Evolutionary conservation across 2,113 vertebrate genomes (phyloP).

Genomic region (Indri indri): DNA sequence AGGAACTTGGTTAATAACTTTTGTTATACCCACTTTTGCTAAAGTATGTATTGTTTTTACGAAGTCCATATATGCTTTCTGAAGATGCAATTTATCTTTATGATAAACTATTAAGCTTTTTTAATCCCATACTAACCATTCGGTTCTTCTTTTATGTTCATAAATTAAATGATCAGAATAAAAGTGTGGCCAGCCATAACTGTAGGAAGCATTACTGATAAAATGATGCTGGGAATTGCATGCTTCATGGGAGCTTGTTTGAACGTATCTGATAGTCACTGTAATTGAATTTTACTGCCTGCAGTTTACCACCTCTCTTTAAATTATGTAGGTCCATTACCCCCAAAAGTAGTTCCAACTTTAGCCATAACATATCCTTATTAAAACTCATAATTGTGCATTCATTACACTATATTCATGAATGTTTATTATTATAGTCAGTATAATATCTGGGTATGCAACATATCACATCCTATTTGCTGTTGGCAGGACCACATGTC

Average conservation of each 20-base stretch:
- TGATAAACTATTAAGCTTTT: slow-evolving; percentile 71
- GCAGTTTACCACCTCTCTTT: slow-evolving; percentile 56
- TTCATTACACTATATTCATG: slow-evolving; percentile 24
- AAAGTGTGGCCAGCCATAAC: slow-evolving; percentile 30
- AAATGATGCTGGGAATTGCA: not conserved
- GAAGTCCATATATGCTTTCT: slow-evolving; percentile 64
- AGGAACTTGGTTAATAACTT: slow-evolving; percentile 60
- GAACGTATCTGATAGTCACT: slow-evolving; percentile 19
- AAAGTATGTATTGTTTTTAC: slow-evolving; percentile 77
- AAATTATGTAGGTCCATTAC: slow-evolving; percentile 67
- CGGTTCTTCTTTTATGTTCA: slow-evolving; percentile 47
- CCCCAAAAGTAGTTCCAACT: slow-evolving; percentile 51
- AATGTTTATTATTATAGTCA: slow-evolving; percentile 37
- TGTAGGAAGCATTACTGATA: not conserved
- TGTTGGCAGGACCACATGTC: not conserved
- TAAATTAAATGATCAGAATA: slow-evolving; percentile 47
- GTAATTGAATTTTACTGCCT: slow-evolving; percentile 70
- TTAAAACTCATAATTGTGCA: slow-evolving; percentile 60
- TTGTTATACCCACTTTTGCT: slow-evolving; percentile 57
- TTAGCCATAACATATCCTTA: slow-evolving; percentile 37
- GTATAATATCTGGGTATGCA: not conserved
- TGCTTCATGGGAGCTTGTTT: slow-evolving; percentile 46
- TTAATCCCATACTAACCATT: slow-evolving; percentile 50
- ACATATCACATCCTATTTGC: not conserved
- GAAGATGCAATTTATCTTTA: slow-evolving; percentile 68